Base-by-base conservation (phyloP, 1,140 invertebrate species). In the Theocolax elegans region DNA sequence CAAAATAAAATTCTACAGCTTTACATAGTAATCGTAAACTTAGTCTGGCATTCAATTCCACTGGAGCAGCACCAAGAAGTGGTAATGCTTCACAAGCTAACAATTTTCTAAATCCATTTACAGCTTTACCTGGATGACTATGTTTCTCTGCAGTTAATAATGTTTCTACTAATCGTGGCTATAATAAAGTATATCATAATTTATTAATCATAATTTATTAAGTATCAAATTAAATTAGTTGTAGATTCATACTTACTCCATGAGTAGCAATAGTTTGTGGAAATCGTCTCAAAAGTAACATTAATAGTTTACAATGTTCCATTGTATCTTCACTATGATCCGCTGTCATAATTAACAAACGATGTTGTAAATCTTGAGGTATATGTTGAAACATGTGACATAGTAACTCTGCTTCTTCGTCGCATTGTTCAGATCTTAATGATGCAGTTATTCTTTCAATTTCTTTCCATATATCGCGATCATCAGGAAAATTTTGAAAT, bases 321-420 rank as follows among this genome's bases (percentile, higher is more conserved):
- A 95, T 91, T 25, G 92, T 94, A 80, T 95, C 93, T 81, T 93
- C 92, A 77, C 93, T 93, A 67, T 93, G 91, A 84, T 95, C 93
- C 23, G 94, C 93, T 69, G 93, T 94, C 71, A 92, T 90, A 67
- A 95, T 86, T 13, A 96, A 86, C 60, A 94, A 86, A 65, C 90
- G 89, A 71, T 93, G 90, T 79, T 94, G 93, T 19, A 94, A 89
- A 74, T 93, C 92, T 75, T 89, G 87, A 21, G 88, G 86, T 77
- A 91, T 87, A 62, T 90, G 88, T 78, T 91, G 89, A 80, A 92
- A 92, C 89, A 91, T 91, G 80, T 91, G 88, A 68, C 86, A 86
- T 21, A 89, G 77, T 76, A 90, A 87, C 60, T 87, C 83, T 38
- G 83, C 82, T 73, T 88, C 87, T 12, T 81, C 70, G 76, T 91